Percentiles rank a stretch among this genome's conserved stretches.
Evolutionary conservation across 2,113 vertebrate genomes (phyloP).

Genomic region (Myrmophylax atrothorax): DNA sequence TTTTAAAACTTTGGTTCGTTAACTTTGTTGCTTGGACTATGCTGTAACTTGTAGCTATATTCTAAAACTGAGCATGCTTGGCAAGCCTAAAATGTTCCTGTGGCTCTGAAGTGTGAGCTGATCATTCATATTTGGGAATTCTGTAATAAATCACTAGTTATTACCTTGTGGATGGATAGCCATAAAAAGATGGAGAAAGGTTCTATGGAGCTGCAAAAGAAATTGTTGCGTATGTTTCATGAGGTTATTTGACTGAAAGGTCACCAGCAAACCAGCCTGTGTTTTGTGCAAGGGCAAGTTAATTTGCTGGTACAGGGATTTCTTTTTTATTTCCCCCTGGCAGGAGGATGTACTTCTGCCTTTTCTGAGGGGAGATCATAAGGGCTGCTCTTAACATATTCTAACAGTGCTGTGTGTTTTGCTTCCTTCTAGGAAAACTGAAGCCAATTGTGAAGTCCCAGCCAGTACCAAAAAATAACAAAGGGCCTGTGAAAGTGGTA

Average conservation of each 20-base stretch:
- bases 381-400: background rate
- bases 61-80: background rate
- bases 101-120: background rate
- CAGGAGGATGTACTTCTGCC: background rate
- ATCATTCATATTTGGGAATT: background rate
- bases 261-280: background rate
- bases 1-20: background rate
- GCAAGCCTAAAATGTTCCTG: background rate
- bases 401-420: background rate
- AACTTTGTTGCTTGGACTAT: background rate
- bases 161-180: background rate
- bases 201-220: background rate
- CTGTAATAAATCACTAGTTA: background rate
- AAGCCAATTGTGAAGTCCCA: constrained; percentile 92
- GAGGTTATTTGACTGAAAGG: background rate
- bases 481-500: constrained; percentile 91
- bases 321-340: background rate
- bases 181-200: background rate
- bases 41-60: background rate
- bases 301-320: background rate
- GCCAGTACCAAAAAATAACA: constrained; percentile 92
- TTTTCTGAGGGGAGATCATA: background rate
- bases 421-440: constrained; percentile 84
- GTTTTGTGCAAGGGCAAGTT: background rate
- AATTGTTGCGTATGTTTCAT: background rate